Base-by-base conservation (phyloP, 2,888 invertebrate genomes). In the Plebejus melissa region DNA sequence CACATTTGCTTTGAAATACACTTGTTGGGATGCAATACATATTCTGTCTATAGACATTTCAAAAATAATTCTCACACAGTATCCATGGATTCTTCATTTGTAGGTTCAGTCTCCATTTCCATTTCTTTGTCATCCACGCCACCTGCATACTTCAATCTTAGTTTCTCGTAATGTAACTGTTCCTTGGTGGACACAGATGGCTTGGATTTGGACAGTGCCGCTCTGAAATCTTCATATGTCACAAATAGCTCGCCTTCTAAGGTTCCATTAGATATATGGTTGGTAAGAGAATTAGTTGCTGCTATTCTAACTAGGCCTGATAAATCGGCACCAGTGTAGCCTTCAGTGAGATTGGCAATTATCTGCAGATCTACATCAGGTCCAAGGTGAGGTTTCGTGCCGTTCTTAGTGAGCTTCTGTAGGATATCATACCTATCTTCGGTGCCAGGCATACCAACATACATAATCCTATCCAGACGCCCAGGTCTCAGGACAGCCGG, bases 251-350 rank as follows among this genome's bases (percentile, higher is more conserved):
- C 94, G 1, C 94, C 94, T 75, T 94, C 91, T 0, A 91, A 82
- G 1, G 94, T 91, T 2, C 92, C 93, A 79, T 92, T 91, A 2
- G 94, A 87, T 81, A 98, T 96, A 77, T 96, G 95, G 80, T 97
- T 97, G 76, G 96, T 96, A 70, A 99, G 88, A 0, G 98, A 96
- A 80, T 96, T 94, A 60, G 97, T 95, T 0, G 97, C 96, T 0
- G 99, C 98, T 84, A 98, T 98, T 80, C 97, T 94, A 0, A 99
- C 96, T 74, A 99, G 90, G 0, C 98, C 97, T 0, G 97, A 96
- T 76, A 99, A 92, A 93, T 99, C 99, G 0, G 99, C 99, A 28
- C 99, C 99, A 0, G 98, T 98, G 84, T 96, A 99, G 16, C 97
- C 96, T 22, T 97, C 95, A 5, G 95, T 94, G 77, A 96, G 94